Evolutionary conservation across 2,888 invertebrate species (phyloP).

Genomic region (Odontocolon sp.): DNA sequence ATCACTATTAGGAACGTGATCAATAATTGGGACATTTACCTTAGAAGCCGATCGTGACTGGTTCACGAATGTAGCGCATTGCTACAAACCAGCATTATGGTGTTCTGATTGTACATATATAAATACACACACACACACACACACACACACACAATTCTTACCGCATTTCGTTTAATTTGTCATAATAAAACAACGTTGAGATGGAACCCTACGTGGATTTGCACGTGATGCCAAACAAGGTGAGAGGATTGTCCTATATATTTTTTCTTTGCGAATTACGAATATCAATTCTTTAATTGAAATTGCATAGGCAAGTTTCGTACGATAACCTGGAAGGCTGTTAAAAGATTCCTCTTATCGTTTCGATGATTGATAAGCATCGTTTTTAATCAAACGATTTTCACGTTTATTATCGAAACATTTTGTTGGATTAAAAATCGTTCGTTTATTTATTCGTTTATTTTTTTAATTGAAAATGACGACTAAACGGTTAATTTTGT

Average conservation of each 20-base stretch:
- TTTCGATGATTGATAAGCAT: too few relatives aligned
- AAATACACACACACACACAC: background rate
- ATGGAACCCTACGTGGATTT: conserved; percentile 50
- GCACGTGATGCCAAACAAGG: conserved; percentile 72
- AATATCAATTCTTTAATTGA: too few relatives aligned
- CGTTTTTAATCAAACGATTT: too few relatives aligned
- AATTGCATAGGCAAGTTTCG: too few relatives aligned
- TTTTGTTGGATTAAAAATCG: background rate
- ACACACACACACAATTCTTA: conserved; percentile 26
- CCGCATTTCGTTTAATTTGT: conserved; percentile 30
- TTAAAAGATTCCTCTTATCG: too few relatives aligned
- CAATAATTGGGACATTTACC: background rate
- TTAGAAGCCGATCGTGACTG: conserved; percentile 23
- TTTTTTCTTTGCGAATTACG: background rate
- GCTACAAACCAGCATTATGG: conserved; percentile 29
- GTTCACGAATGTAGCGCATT: conserved; percentile 28
- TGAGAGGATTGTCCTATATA: conserved; percentile 45
- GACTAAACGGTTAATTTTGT: conserved; percentile 68
- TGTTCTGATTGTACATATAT: conserved; percentile 30
- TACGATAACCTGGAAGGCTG: too few relatives aligned
- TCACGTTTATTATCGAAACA: background rate
- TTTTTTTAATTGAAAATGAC: too few relatives aligned
- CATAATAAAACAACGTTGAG: conserved; percentile 30
- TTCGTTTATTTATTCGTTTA: too few relatives aligned
- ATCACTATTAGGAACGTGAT: background rate